These are phyloP conservation scores for Coluber constrictor DNA, from an alignment of 2,797 vertebrate genomes.

Conservation along the genomic window DNA sequence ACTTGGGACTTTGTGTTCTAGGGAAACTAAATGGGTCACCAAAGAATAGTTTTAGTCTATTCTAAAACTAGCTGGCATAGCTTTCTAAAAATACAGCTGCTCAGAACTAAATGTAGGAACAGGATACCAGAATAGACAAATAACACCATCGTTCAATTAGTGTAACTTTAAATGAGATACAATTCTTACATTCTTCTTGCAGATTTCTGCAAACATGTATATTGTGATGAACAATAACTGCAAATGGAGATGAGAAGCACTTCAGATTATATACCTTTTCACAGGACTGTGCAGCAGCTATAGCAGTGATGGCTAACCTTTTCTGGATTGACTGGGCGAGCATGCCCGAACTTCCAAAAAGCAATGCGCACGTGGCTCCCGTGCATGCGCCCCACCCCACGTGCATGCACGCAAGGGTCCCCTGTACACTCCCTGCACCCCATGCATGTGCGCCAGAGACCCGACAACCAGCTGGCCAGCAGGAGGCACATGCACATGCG, in stretches of 20 bases:
- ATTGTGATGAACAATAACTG: background rate
- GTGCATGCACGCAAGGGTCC: no score
- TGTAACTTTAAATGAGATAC: background rate
- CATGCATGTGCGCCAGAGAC: no score
- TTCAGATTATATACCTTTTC: background rate
- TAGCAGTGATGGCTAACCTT: no score
- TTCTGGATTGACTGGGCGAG: rapidly evolving
- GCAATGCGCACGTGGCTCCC: no score
- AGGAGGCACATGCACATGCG: no score
- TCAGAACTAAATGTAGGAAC: background rate
- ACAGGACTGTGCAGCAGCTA: background rate
- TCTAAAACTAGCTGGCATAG: conserved; percentile 11
- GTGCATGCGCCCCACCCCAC: no score
- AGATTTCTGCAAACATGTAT: background rate
- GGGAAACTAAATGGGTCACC: background rate
- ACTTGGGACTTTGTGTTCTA: background rate
- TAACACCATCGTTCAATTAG: background rate
- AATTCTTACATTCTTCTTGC: background rate
- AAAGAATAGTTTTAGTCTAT: conserved; percentile 23
- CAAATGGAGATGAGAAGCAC: background rate
- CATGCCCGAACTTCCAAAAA: no score
- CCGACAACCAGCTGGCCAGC: no score
- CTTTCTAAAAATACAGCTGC: background rate
- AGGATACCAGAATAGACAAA: background rate
- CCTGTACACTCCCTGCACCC: no score